Evolutionary conservation across 30 jellyfish, hydroid and myxozoan genomes (phyloP), one percentile per base, ranked within the genome.

Genomic region (Catostylus mosaicus): DNA sequence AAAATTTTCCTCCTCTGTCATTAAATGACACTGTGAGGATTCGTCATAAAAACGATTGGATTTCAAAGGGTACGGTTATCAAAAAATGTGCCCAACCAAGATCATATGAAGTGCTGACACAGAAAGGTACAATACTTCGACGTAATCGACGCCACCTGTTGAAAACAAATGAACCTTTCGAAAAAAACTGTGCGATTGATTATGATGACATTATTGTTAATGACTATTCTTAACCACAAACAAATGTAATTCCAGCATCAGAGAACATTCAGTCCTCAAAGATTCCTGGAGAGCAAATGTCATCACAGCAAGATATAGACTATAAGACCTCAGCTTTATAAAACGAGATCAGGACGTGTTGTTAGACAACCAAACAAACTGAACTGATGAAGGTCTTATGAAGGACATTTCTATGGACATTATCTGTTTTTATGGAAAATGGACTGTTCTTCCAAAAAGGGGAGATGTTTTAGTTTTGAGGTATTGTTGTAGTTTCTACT

Each of bases 91-190:
- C 81, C 12, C 56, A 62, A 36, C 82, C 89, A 22, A 65, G 90
- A 12, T 64, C 90, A 0, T 77, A 77, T 77, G 31, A 16, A 32
- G 80, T 77, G 63, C 30, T 52, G 36, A 77, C 31, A 11, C 63
- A 56, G 24, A 77, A 77, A 60, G 88, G 78, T 36, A 77, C 31
- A 16, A 30, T 56, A 29, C 29, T 77, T 52, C 65, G 78, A 52
- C 88, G 78, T 32, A 77, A 77, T 37, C 38, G 88, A 30, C 66
- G 78, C 56, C 77, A 77, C 37, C 66, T 77, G 69, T 26, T 56
- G 69, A n/a, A 56, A n/a, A 56, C 69, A n/a, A 56, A 20, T n/a
- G 69, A 56, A 56, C 30, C 32, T 26, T 26, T 56, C 7, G 69
- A 56, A 20, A 40, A 40, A 40, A 40, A 40, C 54, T 40, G 54